A percentile compares a stretch with the other conserved stretches of the same genome.
These are phyloP conservation scores for rabbit (Oryctolagus cuniculus) DNA, from an alignment of 2,113 vertebrate species.

Conservation along the genomic window DNA sequence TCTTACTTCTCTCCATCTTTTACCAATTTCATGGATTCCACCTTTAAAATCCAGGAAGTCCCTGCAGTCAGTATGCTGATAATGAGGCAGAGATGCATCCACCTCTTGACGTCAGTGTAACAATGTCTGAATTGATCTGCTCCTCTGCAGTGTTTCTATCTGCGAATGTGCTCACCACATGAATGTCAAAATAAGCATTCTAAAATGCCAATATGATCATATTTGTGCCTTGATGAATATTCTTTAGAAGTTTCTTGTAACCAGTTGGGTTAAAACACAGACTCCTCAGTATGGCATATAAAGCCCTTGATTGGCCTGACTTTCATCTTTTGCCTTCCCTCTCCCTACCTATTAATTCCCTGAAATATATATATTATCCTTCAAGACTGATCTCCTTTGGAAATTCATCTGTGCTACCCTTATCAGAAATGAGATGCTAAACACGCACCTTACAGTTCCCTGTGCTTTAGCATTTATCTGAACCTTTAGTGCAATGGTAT, in stretches of 20 bases:
- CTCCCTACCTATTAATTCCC: background rate
- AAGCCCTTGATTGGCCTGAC: background rate
- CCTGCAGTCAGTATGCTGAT: slow-evolving; percentile 1
- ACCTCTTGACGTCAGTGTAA: slow-evolving; percentile 11
- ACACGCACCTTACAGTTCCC: background rate
- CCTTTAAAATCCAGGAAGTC: background rate
- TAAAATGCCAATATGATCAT: slow-evolving; percentile 27
- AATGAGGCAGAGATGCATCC: background rate
- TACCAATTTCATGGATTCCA: background rate
- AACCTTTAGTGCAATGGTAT: too few species aligned
- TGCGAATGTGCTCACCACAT: slow-evolving; percentile 16
- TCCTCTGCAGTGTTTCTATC: background rate
- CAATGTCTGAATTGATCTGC: background rate
- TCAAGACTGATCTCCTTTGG: background rate
- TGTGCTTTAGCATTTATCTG: background rate
- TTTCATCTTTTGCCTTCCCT: background rate
- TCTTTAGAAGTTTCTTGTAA: background rate
- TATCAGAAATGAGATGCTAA: background rate
- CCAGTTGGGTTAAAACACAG: slow-evolving; percentile 20
- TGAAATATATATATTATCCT: background rate
- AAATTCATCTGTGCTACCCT: background rate
- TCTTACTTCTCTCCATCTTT: background rate
- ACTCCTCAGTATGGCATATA: background rate
- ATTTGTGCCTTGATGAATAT: slow-evolving; percentile 41
- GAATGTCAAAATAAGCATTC: background rate